phyloP scores from a whole-genome alignment of 2,888 invertebrate species.

The Ectobius pallidus region DNA sequence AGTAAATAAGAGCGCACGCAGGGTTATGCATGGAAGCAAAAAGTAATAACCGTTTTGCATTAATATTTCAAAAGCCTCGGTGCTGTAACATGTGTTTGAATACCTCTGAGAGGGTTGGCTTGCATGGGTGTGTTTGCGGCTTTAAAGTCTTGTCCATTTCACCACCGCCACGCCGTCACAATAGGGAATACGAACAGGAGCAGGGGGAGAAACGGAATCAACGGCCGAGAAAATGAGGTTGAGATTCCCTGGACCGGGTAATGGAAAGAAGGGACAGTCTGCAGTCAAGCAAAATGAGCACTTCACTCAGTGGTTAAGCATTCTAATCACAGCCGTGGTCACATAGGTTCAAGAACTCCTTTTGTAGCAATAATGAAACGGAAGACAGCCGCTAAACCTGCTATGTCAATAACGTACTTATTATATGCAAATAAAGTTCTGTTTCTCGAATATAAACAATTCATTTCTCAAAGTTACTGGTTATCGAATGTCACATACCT shows the following conservation, averaged over 20 bases:
- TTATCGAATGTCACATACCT: too few relatives aligned
- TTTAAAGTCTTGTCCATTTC: slow-evolving; percentile 27
- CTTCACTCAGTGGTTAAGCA: background rate
- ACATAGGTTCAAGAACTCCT: too few relatives aligned
- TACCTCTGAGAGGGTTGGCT: background rate
- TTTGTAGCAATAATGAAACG: too few relatives aligned
- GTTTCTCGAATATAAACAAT: too few relatives aligned
- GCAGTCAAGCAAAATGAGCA: background rate
- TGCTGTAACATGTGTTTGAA: background rate
- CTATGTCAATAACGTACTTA: too few relatives aligned
- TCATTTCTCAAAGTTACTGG: too few relatives aligned
- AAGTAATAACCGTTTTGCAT: background rate
- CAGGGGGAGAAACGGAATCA: slow-evolving; percentile 56
- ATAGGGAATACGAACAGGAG: slow-evolving; percentile 40
- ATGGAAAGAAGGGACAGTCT: slow-evolving; percentile 50
- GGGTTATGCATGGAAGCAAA: too few relatives aligned
- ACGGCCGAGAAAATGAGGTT: slow-evolving; percentile 66
- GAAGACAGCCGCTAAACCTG: too few relatives aligned
- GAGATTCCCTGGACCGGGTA: slow-evolving; percentile 58
- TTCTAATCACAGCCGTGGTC: too few relatives aligned
- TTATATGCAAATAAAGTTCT: too few relatives aligned
- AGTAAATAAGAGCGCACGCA: too few relatives aligned
- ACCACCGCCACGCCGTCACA: slow-evolving; percentile 27
- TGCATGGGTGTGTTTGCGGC: slow-evolving; percentile 12
- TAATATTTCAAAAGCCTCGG: background rate